Evolutionary conservation across 2,113 vertebrate species (phyloP).

Genomic region (Motacilla alba): DNA sequence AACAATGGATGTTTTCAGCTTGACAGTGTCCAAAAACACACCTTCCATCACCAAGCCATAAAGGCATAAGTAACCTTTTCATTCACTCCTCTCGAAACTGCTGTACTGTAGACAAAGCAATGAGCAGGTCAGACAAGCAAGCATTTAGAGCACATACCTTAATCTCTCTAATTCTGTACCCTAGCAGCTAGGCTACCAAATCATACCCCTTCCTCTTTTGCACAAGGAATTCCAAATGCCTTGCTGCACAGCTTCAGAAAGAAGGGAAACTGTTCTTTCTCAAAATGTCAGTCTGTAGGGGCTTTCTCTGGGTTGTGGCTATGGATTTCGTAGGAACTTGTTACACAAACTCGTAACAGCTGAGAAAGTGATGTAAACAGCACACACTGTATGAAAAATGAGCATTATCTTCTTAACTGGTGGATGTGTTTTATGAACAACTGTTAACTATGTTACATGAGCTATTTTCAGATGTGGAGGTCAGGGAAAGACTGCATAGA

Average conservation of each 20-base stretch:
- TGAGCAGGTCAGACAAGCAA: background rate
- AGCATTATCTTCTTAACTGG: background rate
- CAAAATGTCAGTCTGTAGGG: background rate
- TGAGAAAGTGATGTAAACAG: background rate
- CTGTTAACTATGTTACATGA: background rate
- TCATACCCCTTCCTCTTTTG: background rate
- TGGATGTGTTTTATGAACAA: background rate
- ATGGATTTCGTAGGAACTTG: background rate
- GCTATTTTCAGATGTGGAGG: background rate
- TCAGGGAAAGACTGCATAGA: background rate
- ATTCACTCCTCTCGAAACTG: background rate
- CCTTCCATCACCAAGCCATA: background rate
- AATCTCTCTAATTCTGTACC: background rate
- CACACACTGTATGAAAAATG: background rate
- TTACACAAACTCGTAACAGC: background rate
- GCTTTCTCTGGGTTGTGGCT: fast-evolving
- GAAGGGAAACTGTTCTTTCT: background rate
- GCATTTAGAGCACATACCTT: background rate
- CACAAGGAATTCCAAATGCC: background rate
- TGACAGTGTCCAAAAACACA: background rate
- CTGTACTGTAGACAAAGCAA: background rate
- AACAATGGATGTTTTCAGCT: background rate
- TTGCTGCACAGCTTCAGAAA: background rate
- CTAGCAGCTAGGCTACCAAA: background rate
- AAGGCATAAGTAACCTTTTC: background rate